A percentile compares a stretch with the other conserved stretches of the same genome.
Conservation (phyloP, 2,888 invertebrate species). For the Scaptomyza tumidula region DNA sequence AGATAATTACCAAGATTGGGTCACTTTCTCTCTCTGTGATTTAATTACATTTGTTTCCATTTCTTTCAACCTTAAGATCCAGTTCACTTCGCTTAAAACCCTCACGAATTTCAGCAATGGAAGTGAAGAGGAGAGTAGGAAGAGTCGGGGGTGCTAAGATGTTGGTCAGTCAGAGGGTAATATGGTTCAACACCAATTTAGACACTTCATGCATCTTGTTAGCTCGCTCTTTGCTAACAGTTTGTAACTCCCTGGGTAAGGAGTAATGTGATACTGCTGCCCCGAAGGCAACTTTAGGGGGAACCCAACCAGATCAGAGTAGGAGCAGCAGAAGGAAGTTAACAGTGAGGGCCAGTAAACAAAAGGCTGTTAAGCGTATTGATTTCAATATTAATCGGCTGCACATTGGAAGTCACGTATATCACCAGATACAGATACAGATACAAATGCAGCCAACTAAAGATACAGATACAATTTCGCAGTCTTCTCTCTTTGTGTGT, state of each 20-base stretch:
- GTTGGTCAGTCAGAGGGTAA: conserved; percentile 68
- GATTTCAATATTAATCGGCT: conserved; percentile 73
- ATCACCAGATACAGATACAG: conserved; percentile 47
- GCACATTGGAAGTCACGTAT: conserved; percentile 43
- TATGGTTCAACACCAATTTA: conserved; percentile 84
- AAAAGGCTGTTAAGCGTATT: conserved; percentile 69
- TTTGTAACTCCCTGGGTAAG: conserved; percentile 27
- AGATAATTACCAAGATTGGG: too few relatives aligned
- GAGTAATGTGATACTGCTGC: conserved; percentile 53
- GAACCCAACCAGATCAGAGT: neutral
- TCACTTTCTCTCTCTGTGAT: neutral
- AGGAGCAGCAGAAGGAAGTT: conserved; percentile 34
- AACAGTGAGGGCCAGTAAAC: conserved; percentile 34
- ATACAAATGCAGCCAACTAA: conserved; percentile 1
- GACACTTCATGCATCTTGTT: conserved; percentile 84
- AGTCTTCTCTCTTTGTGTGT: conserved; percentile 12
- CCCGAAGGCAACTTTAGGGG: conserved; percentile 31
- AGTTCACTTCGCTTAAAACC: neutral
- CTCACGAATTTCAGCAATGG: neutral
- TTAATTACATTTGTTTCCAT: neutral
- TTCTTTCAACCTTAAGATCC: neutral
- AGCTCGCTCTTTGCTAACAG: conserved; percentile 34
- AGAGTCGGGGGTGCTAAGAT: neutral
- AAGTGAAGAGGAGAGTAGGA: conserved; percentile 2
- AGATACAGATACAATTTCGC: conserved; percentile 19